These are phyloP conservation scores for Eupithecia inturbata DNA, from an alignment of 2,888 invertebrate species.

Conservation along the genomic window DNA sequence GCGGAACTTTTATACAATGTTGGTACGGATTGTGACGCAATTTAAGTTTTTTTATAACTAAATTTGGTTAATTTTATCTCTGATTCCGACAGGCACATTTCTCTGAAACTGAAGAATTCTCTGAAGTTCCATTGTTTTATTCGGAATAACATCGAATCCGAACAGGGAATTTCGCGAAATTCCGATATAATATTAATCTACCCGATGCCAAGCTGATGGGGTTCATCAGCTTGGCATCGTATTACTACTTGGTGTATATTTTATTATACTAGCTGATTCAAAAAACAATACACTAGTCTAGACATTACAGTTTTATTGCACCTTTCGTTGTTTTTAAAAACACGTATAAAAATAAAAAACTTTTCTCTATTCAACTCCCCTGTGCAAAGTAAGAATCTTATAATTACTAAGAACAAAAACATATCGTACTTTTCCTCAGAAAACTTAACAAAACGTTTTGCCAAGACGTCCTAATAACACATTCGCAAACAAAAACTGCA, in stretches of 20 bases:
- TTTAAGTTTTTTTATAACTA: slow-evolving; percentile 43
- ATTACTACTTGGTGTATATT: no score
- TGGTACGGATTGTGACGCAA: slow-evolving; percentile 42
- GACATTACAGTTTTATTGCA: not conserved
- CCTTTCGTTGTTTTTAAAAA: not conserved
- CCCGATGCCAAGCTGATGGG: no score
- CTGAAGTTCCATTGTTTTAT: not conserved
- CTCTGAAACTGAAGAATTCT: not conserved
- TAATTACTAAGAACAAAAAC: not conserved
- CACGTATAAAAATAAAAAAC: not conserved
- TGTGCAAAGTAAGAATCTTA: not conserved
- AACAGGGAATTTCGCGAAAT: not conserved
- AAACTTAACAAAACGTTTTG: slow-evolving; percentile 6
- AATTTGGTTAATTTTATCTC: slow-evolving; percentile 17
- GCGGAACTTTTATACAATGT: slow-evolving; percentile 49
- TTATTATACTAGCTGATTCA: no score
- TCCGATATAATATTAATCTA: no score
- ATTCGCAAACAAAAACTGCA: slow-evolving; percentile 36
- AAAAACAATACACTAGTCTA: no score
- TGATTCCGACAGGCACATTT: not conserved
- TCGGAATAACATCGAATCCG: not conserved
- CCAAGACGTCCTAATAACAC: slow-evolving; percentile 16
- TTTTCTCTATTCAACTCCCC: not conserved
- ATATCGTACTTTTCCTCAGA: not conserved
- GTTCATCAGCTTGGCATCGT: no score